Conservation (phyloP, 1,140 invertebrate species). For the Drosophila pallidifrons region DNA sequence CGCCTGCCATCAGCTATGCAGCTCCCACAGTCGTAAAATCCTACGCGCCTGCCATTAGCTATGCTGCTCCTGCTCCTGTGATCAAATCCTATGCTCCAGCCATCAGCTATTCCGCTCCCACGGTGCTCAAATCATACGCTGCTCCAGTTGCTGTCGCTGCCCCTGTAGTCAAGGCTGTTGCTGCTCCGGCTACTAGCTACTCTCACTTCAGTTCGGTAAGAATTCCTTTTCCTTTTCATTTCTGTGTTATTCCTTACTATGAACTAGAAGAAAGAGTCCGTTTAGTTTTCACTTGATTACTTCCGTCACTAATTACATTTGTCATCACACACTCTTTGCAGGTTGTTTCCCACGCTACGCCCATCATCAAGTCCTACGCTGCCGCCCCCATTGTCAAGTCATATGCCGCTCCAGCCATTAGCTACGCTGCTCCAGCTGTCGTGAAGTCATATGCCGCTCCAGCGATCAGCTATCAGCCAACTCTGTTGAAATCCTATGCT, state of each 20-base stretch:
- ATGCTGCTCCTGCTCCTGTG: constrained; percentile 66
- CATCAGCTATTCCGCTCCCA: constrained; percentile 47
- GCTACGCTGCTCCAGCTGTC: constrained; percentile 69
- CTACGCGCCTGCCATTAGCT: constrained; percentile 56
- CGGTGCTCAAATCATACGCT: constrained; percentile 49
- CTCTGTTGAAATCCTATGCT: constrained; percentile 48
- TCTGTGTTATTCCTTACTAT: no score
- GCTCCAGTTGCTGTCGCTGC: constrained; percentile 57
- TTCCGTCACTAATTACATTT: no score
- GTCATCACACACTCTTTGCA: background rate
- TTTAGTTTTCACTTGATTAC: no score
- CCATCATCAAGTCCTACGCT: constrained; percentile 50
- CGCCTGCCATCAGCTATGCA: constrained; percentile 38
- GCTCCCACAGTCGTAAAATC: constrained; percentile 36
- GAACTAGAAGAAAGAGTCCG: no score
- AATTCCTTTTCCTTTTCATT: background rate
- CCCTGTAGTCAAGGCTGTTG: constrained; percentile 31
- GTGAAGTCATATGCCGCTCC: constrained; percentile 68
- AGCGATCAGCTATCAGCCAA: constrained; percentile 52
- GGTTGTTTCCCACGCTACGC: constrained; percentile 63
- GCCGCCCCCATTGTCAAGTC: constrained; percentile 60
- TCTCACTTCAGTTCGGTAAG: constrained; percentile 76
- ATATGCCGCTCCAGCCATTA: constrained; percentile 64
- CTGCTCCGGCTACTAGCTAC: constrained; percentile 60
- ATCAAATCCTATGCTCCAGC: constrained; percentile 64